These are phyloP conservation scores for Lacerta viridis DNA, from an alignment of 2,797 vertebrate species.

Conservation along the genomic window DNA sequence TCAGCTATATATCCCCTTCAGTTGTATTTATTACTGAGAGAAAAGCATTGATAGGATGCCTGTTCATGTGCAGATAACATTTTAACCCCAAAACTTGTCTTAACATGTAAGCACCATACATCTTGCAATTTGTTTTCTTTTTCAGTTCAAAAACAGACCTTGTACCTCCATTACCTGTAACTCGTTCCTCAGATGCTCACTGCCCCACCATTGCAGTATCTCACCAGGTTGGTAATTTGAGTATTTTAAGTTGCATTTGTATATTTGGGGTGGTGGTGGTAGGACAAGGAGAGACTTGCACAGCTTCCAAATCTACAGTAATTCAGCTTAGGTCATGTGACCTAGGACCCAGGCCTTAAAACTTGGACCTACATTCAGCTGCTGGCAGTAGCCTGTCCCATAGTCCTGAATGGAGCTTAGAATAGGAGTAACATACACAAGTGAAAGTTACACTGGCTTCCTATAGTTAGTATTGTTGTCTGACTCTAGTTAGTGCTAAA, in stretches of 20 bases:
- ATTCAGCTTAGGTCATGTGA: too few species aligned
- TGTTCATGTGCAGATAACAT: not conserved
- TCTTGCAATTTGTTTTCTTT: constrained; percentile 50
- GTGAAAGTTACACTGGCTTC: too few species aligned
- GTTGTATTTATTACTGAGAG: not conserved
- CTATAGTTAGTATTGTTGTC: too few species aligned
- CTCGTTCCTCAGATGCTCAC: constrained; percentile 84
- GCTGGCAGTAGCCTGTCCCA: too few species aligned
- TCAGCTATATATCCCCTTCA: not conserved
- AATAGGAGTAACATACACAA: too few species aligned
- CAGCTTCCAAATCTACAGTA: too few species aligned
- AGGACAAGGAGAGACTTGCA: too few species aligned
- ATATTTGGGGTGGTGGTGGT: not conserved
- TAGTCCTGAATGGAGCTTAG: too few species aligned
- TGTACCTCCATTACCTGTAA: constrained; percentile 88
- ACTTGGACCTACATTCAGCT: too few species aligned
- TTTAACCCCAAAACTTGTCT: not conserved
- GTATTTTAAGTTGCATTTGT: constrained; percentile 4
- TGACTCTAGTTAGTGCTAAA: too few species aligned
- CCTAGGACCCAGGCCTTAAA: too few species aligned
- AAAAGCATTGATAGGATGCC: not conserved
- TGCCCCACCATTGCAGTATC: constrained; percentile 75
- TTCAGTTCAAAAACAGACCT: constrained; percentile 84
- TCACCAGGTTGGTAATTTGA: constrained; percentile 81
- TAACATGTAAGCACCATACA: constrained; percentile 9